Base-by-base conservation (phyloP, 2,113 vertebrate species). In the Equus quagga region DNA sequence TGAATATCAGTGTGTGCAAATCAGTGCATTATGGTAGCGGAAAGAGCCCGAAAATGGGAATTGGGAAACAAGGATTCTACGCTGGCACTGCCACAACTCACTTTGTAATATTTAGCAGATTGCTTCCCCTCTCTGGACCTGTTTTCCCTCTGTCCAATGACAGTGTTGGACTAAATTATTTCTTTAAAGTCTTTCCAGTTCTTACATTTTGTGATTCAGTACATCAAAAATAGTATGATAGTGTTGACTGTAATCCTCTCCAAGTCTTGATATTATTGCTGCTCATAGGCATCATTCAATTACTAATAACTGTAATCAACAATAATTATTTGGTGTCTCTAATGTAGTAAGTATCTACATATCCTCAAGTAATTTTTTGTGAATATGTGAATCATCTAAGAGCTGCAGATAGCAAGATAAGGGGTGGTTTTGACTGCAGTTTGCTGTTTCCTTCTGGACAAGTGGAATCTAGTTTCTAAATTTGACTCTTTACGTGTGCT, bases 161-260 rank as follows among this genome's bases (percentile, higher is more conserved):
- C 49, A 54, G 58, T 72, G 24, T 84, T 94, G n/a, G 12, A 51
- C 31, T 72, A 91, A 41, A 72, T 76, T 41, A 88, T 80, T 83
- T 91, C 26, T 79, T 84, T 69, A 80, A 93, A 24, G 12, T 19
- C 11, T 89, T 92, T 82, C 49, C 1, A 58, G 44, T 72, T 12
- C 19, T 95, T 95, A 80, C 1, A 46, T 89, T 96, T 96, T 91
- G 41, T 95, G 72, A 87, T 95, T 85, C 64, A 80, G 15, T 86
- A 79, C 54, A 81, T 78, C 31, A 96, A 80, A 96, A 85, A 67
- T 60, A 70, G 21, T 79, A n/a, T 46, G 36, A 44, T 82, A 33
- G 10, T 51, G 13, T 91, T 95, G n/a, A 56, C 26, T 89, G 4
- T 84, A 76, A 91, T 18, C 28, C 26, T 6, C 28, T 76, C n/a